These are phyloP conservation scores for Microplitis manilae DNA, from an alignment of 2,888 invertebrate genomes.

Conservation along the genomic window DNA sequence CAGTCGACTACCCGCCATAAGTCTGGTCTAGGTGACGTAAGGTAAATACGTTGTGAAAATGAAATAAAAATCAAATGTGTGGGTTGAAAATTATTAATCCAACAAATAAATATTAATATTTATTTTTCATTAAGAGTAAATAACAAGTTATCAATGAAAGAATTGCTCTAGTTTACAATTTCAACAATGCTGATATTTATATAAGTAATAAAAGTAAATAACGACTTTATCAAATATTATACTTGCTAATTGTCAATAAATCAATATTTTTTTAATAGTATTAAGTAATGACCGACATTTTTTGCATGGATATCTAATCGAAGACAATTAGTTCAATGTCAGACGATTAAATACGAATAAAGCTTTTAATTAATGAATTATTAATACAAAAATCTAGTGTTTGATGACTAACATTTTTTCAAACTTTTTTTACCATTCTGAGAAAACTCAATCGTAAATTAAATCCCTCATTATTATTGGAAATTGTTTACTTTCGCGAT, in stretches of 20 bases:
- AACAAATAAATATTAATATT: neutral
- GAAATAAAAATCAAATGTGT: neutral
- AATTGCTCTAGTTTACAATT: neutral
- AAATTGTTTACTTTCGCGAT: neutral
- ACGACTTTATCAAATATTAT: neutral
- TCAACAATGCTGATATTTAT: neutral
- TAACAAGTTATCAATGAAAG: neutral
- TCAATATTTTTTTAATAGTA: neutral
- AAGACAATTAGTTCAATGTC: slow-evolving; percentile 21
- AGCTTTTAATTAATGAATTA: neutral
- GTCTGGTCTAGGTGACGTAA: too few relatives aligned
- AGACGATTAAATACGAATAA: slow-evolving; percentile 3
- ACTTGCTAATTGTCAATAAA: neutral
- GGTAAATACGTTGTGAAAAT: too few relatives aligned
- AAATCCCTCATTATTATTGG: neutral
- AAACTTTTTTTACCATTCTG: neutral
- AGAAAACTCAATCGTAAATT: neutral
- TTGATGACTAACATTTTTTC: neutral
- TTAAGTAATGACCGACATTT: slow-evolving; percentile 8
- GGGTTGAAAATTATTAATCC: neutral
- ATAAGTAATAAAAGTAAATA: neutral
- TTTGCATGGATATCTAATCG: neutral
- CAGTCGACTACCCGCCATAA: too few relatives aligned
- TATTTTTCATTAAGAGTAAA: neutral
- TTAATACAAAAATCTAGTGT: neutral